These are phyloP conservation scores for Bombus consobrinus DNA, from an alignment of 1,140 invertebrate genomes.

Conservation along the genomic window DNA sequence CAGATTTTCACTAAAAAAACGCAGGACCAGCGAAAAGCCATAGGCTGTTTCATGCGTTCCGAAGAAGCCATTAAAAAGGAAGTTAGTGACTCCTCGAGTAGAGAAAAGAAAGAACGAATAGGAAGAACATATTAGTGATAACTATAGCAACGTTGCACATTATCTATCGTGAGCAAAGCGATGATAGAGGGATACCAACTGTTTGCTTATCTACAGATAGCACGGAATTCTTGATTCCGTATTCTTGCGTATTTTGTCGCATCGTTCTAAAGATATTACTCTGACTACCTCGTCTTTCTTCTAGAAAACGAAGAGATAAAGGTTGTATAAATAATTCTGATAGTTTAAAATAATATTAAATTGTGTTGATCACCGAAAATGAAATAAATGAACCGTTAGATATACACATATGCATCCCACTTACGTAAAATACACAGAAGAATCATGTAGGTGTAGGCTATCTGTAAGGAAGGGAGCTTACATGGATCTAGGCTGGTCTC, in stretches of 20 bases:
- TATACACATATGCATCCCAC: not conserved
- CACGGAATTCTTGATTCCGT: slow-evolving; percentile 30
- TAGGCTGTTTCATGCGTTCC: not conserved
- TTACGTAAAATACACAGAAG: not conserved
- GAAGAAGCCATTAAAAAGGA: not conserved
- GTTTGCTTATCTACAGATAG: slow-evolving; percentile 64
- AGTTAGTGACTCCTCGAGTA: not conserved
- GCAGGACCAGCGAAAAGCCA: slow-evolving; percentile 13
- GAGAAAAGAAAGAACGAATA: no score
- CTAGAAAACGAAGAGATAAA: not conserved
- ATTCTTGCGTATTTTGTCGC: slow-evolving; percentile 53
- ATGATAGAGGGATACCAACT: slow-evolving; percentile 50
- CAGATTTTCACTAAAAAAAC: slow-evolving; percentile 14
- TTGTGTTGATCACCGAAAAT: not conserved
- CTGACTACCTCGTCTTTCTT: not conserved
- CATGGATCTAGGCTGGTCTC: not conserved
- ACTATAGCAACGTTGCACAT: slow-evolving; percentile 47
- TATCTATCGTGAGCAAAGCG: slow-evolving; percentile 55
- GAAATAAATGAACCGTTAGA: not conserved
- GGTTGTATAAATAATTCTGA: not conserved
- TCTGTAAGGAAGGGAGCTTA: not conserved
- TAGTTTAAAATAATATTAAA: not conserved
- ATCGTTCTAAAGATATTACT: not conserved
- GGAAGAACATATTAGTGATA: slow-evolving; percentile 32
- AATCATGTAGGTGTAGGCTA: not conserved